phyloP scores from a whole-genome alignment of 2,888 invertebrate genomes.

The Prosopocoilus inquinatus region DNA sequence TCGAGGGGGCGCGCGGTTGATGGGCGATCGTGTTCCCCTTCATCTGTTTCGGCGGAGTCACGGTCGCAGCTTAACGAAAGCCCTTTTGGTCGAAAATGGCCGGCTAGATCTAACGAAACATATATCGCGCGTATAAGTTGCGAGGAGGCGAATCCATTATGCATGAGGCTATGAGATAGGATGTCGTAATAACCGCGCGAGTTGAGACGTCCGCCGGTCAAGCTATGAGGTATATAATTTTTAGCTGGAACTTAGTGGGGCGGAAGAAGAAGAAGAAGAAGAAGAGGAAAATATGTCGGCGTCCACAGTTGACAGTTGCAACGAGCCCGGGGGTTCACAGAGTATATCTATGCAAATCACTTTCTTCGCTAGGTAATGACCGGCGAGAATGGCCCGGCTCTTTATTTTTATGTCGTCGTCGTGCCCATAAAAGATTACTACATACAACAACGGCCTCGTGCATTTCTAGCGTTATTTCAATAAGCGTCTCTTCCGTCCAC shows the following conservation, averaged over 20 bases:
- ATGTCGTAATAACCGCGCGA: slow-evolving; percentile 41
- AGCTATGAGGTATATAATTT: slow-evolving; percentile 47
- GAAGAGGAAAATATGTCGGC: slow-evolving; percentile 48
- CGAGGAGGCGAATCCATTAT: slow-evolving; percentile 38
- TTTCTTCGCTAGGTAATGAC: neutral
- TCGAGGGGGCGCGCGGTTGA: too few species aligned
- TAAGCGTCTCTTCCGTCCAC: too few species aligned
- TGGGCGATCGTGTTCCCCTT: too few species aligned
- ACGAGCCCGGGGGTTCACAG: neutral
- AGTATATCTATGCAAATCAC: slow-evolving; percentile 1
- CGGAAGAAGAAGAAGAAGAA: slow-evolving; percentile 48
- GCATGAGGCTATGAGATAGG: slow-evolving; percentile 35
- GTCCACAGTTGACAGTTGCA: slow-evolving; percentile 37
- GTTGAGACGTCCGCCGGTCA: slow-evolving; percentile 44
- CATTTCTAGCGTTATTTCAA: too few species aligned
- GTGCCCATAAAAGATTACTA: too few species aligned
- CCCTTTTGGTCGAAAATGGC: slow-evolving; percentile 15
- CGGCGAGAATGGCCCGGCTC: too few species aligned
- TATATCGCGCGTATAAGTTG: slow-evolving; percentile 21
- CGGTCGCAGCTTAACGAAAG: neutral
- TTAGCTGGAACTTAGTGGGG: slow-evolving; percentile 45
- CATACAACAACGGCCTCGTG: too few species aligned
- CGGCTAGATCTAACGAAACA: slow-evolving; percentile 15
- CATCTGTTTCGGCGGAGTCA: neutral
- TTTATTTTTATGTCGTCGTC: too few species aligned